Evolutionary conservation across 2,888 invertebrate species (phyloP).

Genomic region (Dusona sp.): DNA sequence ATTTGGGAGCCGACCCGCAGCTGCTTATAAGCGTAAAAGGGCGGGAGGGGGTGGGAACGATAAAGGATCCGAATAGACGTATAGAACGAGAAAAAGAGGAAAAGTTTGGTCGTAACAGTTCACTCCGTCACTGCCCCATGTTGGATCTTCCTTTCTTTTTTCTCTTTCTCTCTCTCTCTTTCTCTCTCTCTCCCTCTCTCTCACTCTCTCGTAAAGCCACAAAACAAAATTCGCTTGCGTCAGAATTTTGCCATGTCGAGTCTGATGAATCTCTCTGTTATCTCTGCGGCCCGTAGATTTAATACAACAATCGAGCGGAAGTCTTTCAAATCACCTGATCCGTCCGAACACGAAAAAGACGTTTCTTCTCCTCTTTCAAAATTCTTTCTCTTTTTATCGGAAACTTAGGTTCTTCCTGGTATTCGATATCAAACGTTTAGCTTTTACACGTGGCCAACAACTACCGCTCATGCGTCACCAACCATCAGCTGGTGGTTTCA

Average conservation of each 20-base stretch:
- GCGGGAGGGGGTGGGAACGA: not conserved
- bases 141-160: not conserved
- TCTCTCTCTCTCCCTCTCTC: too few species aligned
- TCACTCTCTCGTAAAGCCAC: not conserved
- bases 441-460: not conserved
- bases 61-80: constrained; percentile 50
- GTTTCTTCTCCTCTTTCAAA: constrained; percentile 6
- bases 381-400: not conserved
- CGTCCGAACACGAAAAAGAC: constrained; percentile 26
- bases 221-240: constrained; percentile 22
- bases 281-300: constrained; percentile 71
- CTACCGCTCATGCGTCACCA: not conserved
- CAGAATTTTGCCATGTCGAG: constrained; percentile 46
- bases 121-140: constrained; percentile 31
- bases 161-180: too few species aligned
- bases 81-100: constrained; percentile 33
- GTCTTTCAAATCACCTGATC: constrained; percentile 48
- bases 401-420: not conserved
- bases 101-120: constrained; percentile 54
- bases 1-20: constrained; percentile 47
- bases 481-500: not conserved
- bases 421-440: not conserved
- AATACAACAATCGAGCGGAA: constrained; percentile 63
- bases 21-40: constrained; percentile 35
- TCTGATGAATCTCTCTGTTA: constrained; percentile 72